Evolutionary conservation across 2,888 invertebrate genomes (phyloP).

Genomic region (Cenopis cana): DNA sequence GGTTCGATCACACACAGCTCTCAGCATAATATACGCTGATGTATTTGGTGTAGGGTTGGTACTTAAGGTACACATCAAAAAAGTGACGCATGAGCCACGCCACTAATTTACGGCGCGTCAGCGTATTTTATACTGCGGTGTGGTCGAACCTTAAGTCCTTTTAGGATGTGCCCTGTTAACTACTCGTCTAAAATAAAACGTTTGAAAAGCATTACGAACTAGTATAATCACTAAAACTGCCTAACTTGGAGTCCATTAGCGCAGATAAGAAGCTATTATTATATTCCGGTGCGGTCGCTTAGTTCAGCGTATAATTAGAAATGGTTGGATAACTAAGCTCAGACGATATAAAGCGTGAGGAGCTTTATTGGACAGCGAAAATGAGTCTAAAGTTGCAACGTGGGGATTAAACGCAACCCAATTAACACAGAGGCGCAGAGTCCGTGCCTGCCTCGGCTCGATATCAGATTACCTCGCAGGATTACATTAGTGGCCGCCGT

Average conservation of each 20-base stretch:
- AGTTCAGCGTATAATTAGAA: conserved; percentile 52
- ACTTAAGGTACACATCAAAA: too few relatives aligned
- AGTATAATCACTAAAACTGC: conserved; percentile 12
- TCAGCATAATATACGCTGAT: too few relatives aligned
- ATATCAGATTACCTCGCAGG: conserved; percentile 80
- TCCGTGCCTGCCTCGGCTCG: conserved; percentile 72
- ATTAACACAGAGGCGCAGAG: conserved; percentile 69
- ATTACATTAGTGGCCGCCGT: conserved; percentile 77
- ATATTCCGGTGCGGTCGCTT: conserved; percentile 36
- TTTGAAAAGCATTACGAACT: conserved; percentile 9
- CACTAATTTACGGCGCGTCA: too few relatives aligned
- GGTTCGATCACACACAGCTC: too few relatives aligned
- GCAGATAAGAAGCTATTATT: conserved; percentile 22
- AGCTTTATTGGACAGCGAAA: conserved; percentile 68
- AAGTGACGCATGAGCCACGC: too few relatives aligned
- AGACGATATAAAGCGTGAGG: conserved; percentile 49
- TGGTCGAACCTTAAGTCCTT: too few relatives aligned
- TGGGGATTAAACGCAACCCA: conserved; percentile 80
- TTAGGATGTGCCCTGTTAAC: too few relatives aligned
- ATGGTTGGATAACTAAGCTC: conserved; percentile 46
- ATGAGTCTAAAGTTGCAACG: conserved; percentile 78
- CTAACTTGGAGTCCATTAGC: conserved; percentile 5
- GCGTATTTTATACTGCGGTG: too few relatives aligned
- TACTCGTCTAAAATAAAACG: background rate
- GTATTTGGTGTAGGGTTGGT: too few relatives aligned